Conservation (phyloP, 53 echinoderm and acorn worm genomes). For the Temnopleurus reevesii region DNA sequence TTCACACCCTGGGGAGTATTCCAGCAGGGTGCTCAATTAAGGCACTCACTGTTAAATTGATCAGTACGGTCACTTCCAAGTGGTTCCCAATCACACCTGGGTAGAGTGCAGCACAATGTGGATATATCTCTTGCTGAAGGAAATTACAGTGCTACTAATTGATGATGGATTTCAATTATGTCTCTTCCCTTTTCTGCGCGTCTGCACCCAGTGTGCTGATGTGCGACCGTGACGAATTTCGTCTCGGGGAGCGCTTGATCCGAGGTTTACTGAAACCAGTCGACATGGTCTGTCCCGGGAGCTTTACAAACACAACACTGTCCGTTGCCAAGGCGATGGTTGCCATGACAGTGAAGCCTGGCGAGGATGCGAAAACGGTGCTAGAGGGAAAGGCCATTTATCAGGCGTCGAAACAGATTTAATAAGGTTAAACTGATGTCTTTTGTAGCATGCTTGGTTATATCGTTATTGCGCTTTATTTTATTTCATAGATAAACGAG, state of each 20-base stretch:
- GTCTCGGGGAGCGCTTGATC: constrained; percentile 66
- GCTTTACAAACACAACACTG: constrained; percentile 63
- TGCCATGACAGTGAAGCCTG: constrained; percentile 64
- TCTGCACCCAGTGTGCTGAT: constrained; percentile 70
- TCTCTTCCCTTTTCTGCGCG: neutral
- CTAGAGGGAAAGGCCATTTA: constrained; percentile 75
- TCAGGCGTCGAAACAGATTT: neutral
- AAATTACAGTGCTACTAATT: no score
- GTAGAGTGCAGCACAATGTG: no score
- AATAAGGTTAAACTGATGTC: neutral
- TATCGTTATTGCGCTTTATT: no score
- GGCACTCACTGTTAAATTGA: no score
- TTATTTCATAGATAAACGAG: no score
- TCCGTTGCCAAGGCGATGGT: constrained; percentile 84
- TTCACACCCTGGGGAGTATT: no score
- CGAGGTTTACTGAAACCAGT: constrained; percentile 71
- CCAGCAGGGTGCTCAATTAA: no score
- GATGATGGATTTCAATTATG: no score
- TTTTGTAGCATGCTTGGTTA: no score
- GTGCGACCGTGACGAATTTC: constrained; percentile 79
- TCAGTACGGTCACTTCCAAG: no score
- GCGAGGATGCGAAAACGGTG: constrained; percentile 45
- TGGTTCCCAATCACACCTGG: no score
- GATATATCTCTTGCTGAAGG: no score
- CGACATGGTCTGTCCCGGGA: constrained; percentile 70